Evolutionary conservation across 2,113 vertebrate species (phyloP).

Genomic region (Melanotaenia duboulayi): DNA sequence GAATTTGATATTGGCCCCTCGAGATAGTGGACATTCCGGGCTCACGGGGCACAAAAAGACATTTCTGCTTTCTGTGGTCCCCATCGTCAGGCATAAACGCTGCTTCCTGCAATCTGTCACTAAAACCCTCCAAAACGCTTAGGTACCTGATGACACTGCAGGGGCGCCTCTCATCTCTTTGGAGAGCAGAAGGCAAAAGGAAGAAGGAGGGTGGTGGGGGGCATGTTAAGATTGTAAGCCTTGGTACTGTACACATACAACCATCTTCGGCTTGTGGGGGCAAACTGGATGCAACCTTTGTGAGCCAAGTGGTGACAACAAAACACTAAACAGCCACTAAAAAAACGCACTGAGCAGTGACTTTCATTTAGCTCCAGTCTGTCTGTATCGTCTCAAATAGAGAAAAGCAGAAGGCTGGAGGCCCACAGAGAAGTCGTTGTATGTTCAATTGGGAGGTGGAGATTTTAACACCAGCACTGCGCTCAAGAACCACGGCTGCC

Average conservation of each 20-base stretch:
- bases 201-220: background rate
- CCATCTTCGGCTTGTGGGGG: conserved; percentile 3
- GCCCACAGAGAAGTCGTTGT: conserved; percentile 49
- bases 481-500: conserved; percentile 32
- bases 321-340: background rate
- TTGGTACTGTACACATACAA: conserved; percentile 3
- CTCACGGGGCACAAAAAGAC: conserved; percentile 83
- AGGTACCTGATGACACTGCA: conserved; percentile 80
- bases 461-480: conserved; percentile 69
- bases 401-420: conserved; percentile 32
- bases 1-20: conserved; percentile 85
- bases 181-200: conserved; percentile 51
- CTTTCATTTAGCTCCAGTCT: background rate
- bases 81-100: conserved; percentile 80
- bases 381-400: conserved; percentile 13
- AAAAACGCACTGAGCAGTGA: background rate
- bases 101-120: conserved; percentile 88
- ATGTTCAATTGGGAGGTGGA: conserved; percentile 64
- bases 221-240: conserved; percentile 16
- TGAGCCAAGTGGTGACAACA: background rate
- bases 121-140: conserved; percentile 83
- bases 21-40: conserved; percentile 87
- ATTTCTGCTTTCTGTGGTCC: conserved; percentile 83
- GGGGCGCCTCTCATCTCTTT: conserved; percentile 77
- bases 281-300: conserved; percentile 1